These are phyloP conservation scores for Pangasius krempfi DNA, from an alignment of 2,797 vertebrate genomes.

Conservation along the genomic window DNA sequence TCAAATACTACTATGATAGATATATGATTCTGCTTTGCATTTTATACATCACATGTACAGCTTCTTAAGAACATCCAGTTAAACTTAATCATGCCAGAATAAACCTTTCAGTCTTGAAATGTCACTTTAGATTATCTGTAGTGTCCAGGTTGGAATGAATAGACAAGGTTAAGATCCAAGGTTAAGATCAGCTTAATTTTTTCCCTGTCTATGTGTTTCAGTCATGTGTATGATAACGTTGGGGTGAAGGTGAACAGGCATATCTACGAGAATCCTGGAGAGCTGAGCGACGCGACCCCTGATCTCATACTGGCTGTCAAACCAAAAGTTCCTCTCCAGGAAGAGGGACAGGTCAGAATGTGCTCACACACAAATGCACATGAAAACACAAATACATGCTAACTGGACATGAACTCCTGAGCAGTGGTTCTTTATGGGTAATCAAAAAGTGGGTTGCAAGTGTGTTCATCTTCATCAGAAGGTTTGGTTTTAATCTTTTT, in stretches of 20 bases:
- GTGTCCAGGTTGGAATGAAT: not conserved
- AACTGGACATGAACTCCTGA: not conserved
- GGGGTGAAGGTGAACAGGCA: constrained; percentile 61
- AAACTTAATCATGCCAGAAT: not conserved
- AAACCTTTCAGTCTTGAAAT: not conserved
- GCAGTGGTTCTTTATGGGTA: not conserved
- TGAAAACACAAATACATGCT: not conserved
- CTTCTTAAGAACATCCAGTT: constrained; percentile 2
- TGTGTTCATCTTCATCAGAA: not conserved
- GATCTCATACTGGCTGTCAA: constrained; percentile 86
- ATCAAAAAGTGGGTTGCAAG: not conserved
- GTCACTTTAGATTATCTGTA: constrained; percentile 14
- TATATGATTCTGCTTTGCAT: not conserved
- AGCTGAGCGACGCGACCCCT: constrained; percentile 78
- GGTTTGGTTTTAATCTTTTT: not conserved
- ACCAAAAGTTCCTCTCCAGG: constrained; percentile 71
- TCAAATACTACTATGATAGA: not conserved
- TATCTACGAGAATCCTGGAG: constrained; percentile 75
- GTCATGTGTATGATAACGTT: constrained; percentile 75
- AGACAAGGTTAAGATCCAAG: not conserved
- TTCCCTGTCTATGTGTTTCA: constrained; percentile 50
- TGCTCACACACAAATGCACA: not conserved
- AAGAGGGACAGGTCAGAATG: constrained; percentile 71
- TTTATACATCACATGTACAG: not conserved
- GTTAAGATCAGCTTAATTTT: not conserved